Conservation (phyloP, 2,888 invertebrate species). For the Palloptera scutellata region DNA sequence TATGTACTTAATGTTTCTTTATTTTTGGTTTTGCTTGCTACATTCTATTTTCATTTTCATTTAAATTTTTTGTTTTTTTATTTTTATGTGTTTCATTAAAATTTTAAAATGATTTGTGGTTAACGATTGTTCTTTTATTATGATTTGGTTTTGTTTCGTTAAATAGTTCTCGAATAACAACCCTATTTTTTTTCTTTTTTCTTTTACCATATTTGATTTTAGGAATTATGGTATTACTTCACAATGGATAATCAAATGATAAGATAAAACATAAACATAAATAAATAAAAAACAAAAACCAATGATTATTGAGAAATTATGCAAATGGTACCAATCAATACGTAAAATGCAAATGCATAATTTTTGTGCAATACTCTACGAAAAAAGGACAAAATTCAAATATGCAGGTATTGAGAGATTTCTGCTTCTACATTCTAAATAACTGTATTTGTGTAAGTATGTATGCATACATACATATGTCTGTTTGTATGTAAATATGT, state of each 20-base stretch:
- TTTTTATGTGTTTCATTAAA: conserved; percentile 16
- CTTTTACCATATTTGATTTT: too few relatives aligned
- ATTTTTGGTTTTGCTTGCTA: conserved; percentile 28
- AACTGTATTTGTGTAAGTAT: too few relatives aligned
- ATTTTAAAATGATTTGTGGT: conserved; percentile 41
- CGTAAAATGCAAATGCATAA: too few relatives aligned
- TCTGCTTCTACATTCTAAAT: background rate
- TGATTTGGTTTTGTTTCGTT: conserved; percentile 34
- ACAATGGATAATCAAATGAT: too few relatives aligned
- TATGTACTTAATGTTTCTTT: conserved; percentile 39
- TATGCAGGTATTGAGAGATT: too few relatives aligned
- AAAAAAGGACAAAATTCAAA: too few relatives aligned
- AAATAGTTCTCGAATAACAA: conserved; percentile 41
- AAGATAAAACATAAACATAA: too few relatives aligned
- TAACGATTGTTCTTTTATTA: conserved; percentile 44
- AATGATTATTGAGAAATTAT: too few relatives aligned
- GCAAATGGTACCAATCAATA: too few relatives aligned
- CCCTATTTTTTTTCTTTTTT: conserved; percentile 38
- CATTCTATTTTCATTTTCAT: conserved; percentile 40
- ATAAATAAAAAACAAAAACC: too few relatives aligned
- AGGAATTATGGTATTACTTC: too few relatives aligned
- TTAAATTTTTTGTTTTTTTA: conserved; percentile 27
- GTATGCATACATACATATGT: conserved; percentile 33
- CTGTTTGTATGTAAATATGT: conserved; percentile 26
- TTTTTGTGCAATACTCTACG: too few relatives aligned